Base-by-base conservation (phyloP, 2,888 invertebrate genomes). In the Drosophila anomelani region DNA sequence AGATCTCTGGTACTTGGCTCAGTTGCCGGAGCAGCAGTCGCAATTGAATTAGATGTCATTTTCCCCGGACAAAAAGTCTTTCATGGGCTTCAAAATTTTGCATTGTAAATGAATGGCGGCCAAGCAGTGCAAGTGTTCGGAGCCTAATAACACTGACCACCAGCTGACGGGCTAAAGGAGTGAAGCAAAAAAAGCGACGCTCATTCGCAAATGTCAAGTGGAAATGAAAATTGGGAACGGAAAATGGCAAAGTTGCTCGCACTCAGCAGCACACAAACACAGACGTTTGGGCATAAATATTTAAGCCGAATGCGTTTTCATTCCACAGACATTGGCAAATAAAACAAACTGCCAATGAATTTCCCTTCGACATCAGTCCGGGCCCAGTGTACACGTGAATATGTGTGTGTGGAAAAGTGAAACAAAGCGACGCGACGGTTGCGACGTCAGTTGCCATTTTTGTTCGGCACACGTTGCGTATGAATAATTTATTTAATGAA, bases 401-500 rank as follows among this genome's bases (percentile, higher is more conserved):
- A 15, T 44, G 51, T 26, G 68, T 62, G 32, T 70, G 62, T 55
- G 75, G 58, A 80, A 78, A 81, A 85, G 77, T 79, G 83, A 82
- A 82, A 82, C 85, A 85, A 80, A 76, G 85, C 84, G 78, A 72
- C 69, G 70, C 54, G 39, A 51, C 38, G 57, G 67, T 58, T 56
- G 73, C 56, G 60, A 79, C 79, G 79, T 71, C 77, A 79, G 84
- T 79, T 78, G 86, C 86, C 86, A 83, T 87, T 85, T 85, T 82
- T 75, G 64, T 59, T 76, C 78, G 83, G 85, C 85, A 90, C 89
- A 90, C 89, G 88, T 82, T 84, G 81, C 81, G 79, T 87, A 90
- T 90, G 88, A 90, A 90, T 90, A 89, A 90, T 90, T 90, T 85
- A 90, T 90, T 90, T 90, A 90, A 90, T 90, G 90, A 90, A 90